Evolutionary conservation across 2,797 vertebrate species (phyloP).

Genomic region (Choloepus didactylus): DNA sequence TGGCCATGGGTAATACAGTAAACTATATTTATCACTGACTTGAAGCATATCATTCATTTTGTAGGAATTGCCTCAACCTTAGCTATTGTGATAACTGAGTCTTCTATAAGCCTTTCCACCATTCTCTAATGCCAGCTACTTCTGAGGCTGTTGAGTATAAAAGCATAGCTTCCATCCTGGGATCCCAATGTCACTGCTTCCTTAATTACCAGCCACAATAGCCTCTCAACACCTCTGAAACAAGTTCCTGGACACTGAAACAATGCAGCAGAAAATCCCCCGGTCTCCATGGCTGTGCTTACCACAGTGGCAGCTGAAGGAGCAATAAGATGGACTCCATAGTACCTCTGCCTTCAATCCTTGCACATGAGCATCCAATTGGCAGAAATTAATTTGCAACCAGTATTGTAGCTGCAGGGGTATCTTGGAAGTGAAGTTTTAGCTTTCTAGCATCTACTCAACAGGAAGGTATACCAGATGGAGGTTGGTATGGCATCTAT

Average conservation of each 20-base stretch:
- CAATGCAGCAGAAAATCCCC: not conserved
- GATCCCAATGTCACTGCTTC: not conserved
- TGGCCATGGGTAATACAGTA: not conserved
- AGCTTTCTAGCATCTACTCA: not conserved
- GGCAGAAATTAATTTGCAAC: not conserved
- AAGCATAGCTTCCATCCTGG: not conserved
- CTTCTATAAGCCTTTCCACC: not conserved
- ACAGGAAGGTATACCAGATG: not conserved
- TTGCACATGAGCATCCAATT: not conserved
- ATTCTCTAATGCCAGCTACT: not conserved
- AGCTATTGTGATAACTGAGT: not conserved
- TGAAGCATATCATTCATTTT: not conserved
- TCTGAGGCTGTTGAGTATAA: not conserved
- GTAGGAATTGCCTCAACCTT: not conserved
- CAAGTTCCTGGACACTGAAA: not conserved
- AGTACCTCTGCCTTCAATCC: too few relatives aligned
- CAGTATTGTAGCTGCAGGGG: not conserved
- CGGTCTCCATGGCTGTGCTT: not conserved
- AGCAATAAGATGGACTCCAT: accelerated
- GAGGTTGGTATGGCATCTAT: not conserved
- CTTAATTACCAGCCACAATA: too few relatives aligned
- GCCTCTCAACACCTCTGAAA: too few relatives aligned
- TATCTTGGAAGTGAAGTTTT: not conserved
- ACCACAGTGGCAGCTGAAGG: not conserved
- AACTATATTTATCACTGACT: not conserved